These are phyloP conservation scores for Philypnodon macrostomus DNA, from an alignment of 2,797 vertebrate genomes.

Conservation along the genomic window DNA sequence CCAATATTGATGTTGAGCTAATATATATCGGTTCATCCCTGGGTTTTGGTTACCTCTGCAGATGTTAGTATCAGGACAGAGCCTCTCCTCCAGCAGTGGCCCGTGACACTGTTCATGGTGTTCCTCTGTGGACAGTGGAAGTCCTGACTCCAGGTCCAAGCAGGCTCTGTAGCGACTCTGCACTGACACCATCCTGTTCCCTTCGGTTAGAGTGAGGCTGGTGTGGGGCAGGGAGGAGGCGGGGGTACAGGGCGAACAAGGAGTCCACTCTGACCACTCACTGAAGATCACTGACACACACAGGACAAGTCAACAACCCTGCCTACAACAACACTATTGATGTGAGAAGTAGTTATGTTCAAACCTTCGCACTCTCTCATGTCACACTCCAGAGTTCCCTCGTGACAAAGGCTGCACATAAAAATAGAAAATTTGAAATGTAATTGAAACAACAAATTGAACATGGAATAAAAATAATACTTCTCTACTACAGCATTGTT, in stretches of 20 bases:
- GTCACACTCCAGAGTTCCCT: conserved; percentile 77
- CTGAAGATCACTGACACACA: conserved; percentile 76
- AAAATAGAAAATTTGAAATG: conserved; percentile 13
- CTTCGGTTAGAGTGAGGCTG: background rate
- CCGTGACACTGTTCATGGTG: conserved; percentile 60
- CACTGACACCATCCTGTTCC: conserved; percentile 61
- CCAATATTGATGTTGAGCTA: too few species aligned
- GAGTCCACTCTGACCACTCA: conserved; percentile 87
- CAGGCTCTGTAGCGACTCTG: conserved; percentile 84
- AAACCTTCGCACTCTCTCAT: conserved; percentile 78
- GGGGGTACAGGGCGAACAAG: conserved; percentile 81
- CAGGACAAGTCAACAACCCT: too few species aligned
- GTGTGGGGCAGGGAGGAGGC: conserved; percentile 30
- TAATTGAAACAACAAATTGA: background rate
- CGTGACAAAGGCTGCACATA: conserved; percentile 74
- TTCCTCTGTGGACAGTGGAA: conserved; percentile 48
- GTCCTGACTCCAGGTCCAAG: conserved; percentile 81
- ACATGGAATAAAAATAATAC: too few species aligned
- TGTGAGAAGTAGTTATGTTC: background rate
- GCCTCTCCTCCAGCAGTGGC: conserved; percentile 72
- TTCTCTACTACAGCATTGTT: too few species aligned
- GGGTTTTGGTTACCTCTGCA: conserved; percentile 78
- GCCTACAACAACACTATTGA: too few species aligned
- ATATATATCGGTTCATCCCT: too few species aligned
- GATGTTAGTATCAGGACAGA: conserved; percentile 71